A percentile compares a stretch with the other conserved stretches of the same genome.
Evolutionary conservation across 2,797 vertebrate species (phyloP).

Genomic region (Coendou prehensilis): DNA sequence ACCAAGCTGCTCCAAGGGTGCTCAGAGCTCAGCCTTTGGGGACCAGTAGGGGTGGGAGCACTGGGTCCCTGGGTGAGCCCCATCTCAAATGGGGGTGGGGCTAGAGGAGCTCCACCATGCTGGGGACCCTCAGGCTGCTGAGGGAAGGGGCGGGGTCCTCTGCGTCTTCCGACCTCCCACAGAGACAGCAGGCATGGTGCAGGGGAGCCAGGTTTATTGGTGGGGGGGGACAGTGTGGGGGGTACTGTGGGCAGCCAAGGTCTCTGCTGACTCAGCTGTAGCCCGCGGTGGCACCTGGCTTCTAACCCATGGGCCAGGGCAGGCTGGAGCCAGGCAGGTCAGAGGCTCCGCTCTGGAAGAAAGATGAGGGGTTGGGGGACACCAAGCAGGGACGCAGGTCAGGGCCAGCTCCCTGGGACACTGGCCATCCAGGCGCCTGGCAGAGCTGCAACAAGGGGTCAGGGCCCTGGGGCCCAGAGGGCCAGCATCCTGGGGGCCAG

Average conservation of each 20-base stretch:
- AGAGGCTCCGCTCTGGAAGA: constrained; percentile 87
- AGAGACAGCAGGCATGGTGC: constrained; percentile 62
- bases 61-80: background rate
- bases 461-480: background rate
- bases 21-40: background rate
- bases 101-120: fast-evolving
- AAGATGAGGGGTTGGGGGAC: constrained; percentile 66
- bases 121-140: background rate
- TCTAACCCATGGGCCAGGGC: constrained; percentile 61
- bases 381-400: background rate
- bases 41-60: background rate
- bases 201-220: constrained; percentile 81
- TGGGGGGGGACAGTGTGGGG: background rate
- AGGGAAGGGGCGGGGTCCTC: background rate
- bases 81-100: fast-evolving
- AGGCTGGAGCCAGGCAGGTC: constrained; percentile 77
- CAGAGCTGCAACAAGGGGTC: too few species aligned
- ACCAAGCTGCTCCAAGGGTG: background rate
- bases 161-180: fast-evolving
- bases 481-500: background rate
- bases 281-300: background rate
- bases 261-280: background rate
- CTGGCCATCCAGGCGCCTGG: background rate
- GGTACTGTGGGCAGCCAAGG: background rate
- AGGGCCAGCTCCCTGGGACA: background rate